Evolutionary conservation across 2,888 invertebrate species (phyloP), one percentile per base, ranked within the genome.

Genomic region (Crocallis elinguaria): DNA sequence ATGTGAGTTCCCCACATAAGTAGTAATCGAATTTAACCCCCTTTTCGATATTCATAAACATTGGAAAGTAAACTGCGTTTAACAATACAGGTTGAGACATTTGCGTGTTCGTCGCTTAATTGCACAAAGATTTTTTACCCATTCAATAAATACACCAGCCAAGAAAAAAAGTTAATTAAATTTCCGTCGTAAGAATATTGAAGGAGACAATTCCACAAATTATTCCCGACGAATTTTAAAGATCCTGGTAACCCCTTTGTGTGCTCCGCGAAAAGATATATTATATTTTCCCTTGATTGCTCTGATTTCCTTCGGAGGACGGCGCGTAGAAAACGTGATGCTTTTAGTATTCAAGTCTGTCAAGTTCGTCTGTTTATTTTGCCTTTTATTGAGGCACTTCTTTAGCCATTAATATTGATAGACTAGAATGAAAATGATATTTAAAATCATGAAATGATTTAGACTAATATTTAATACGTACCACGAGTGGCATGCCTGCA

Each of bases 301-400:
- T 30, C 30, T 46, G 52, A 48, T 53, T 53, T 42, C 32, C 53
- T 37, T 42, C 12, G 19, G 29, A 41, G 19, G 41, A 30, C 19
- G 45, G 29, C 14, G 13, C 30, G 45, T 6, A 23, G 39, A 27
- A 30, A 27, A 52, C 52, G 46, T 52, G 52, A 52, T 37, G 32
- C 19, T 27, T 25, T 51, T 46, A 37, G 36, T 46, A 52, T 52
- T 52, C 52, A 17, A 42, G 36, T 46, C 30, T 45, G 41, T 46
- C 29, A 30, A 9, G 33, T 27, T 23, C 39, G 43, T 33, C 50
- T 51, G 17, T 52, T 46, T 42, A 42, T 30, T 11, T 42, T 29
- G 35, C 39, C 27, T 27, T 27, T 35, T 19, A 13, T 32, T 32
- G 17, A 37, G 21, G 11, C 39, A 41, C 35, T 52, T 30, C 30